Evolutionary conservation across 1,140 invertebrate genomes (phyloP), one percentile per base, ranked within the genome.

Genomic region (Acyrthosiphon pisum): DNA sequence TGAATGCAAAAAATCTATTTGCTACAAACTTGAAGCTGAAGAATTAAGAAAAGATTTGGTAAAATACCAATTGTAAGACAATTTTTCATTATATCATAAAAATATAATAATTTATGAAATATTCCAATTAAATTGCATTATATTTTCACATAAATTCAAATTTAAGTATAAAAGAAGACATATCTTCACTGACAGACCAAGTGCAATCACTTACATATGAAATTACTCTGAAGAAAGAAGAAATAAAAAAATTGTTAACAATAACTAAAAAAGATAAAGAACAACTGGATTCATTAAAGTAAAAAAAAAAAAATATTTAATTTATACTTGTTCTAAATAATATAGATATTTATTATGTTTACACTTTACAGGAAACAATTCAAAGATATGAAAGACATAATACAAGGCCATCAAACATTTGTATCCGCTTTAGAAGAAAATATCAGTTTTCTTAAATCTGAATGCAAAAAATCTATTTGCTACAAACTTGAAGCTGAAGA

Each of bases 31-130:
- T n/a, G 96, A 97, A 94, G 95, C 96, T 94, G 95, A 95, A 50
- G 94, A 94, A 4, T 94, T 97, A 3, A 96, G 96, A 94, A 96
- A 95, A 20, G 95, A 96, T 88, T 94, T 97, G 35, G 95, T 96
- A 56, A 86, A 94, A 93, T 93, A 35, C 23, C 92, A 93, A 93
- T 84, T 37, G 84, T 93, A 83, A 91, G 87, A 88, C 86, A 26
- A 30, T n/a, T 20, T 50, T 88, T 22, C n/a, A 14, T 86, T n/a
- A 44, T 26, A 84, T 11, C 7, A 76, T 1, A 18, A n/a, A 41
- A n/a, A n/a, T n/a, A n/a, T n/a, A n/a, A n/a, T n/a, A n/a, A n/a
- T n/a, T n/a, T n/a, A n/a, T n/a, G n/a, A n/a, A n/a, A n/a, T n/a
- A n/a, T n/a, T n/a, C n/a, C n/a, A n/a, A n/a, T n/a, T n/a, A n/a